Conservation (phyloP, 92 coral and sea anemone species). For the Epizoanthus rinbou region DNA sequence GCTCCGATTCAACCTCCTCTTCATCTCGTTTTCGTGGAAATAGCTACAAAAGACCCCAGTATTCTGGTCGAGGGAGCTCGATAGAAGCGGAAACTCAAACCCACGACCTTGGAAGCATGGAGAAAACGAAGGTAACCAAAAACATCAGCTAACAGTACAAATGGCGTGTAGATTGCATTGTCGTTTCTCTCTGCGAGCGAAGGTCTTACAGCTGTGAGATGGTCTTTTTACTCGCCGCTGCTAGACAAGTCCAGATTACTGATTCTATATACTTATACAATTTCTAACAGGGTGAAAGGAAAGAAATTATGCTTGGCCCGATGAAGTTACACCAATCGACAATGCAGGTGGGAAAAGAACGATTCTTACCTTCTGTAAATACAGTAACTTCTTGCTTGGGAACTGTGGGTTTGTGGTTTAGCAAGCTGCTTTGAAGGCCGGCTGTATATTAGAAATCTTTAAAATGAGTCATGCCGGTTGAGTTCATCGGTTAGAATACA, state of each 20-base stretch:
- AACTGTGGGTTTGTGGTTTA: constrained; percentile 45
- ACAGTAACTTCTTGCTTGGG: constrained; percentile 56
- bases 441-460: background rate
- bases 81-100: constrained; percentile 97
- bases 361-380: constrained; percentile 47
- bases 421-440: constrained; percentile 15
- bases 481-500: constrained; percentile 8
- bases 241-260: constrained; percentile 31
- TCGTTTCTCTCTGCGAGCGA: background rate
- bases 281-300: constrained; percentile 81
- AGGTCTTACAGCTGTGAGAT: background rate
- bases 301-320: constrained; percentile 90
- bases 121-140: constrained; percentile 75
- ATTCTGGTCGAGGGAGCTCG: constrained; percentile 90
- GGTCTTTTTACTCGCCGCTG: constrained; percentile 24
- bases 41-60: constrained; percentile 79
- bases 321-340: constrained; percentile 94
- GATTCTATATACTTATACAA: constrained; percentile 19
- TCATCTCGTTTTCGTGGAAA: constrained; percentile 89
- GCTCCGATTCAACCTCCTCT: constrained; percentile 91
- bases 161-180: constrained; percentile 33
- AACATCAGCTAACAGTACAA: constrained; percentile 28
- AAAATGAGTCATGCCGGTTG: background rate
- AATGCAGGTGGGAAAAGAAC: constrained; percentile 89
- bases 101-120: constrained; percentile 89